Evolutionary conservation across 2,797 vertebrate genomes (phyloP), one percentile per base, ranked within the genome.

Genomic region (Malurus splendens): DNA sequence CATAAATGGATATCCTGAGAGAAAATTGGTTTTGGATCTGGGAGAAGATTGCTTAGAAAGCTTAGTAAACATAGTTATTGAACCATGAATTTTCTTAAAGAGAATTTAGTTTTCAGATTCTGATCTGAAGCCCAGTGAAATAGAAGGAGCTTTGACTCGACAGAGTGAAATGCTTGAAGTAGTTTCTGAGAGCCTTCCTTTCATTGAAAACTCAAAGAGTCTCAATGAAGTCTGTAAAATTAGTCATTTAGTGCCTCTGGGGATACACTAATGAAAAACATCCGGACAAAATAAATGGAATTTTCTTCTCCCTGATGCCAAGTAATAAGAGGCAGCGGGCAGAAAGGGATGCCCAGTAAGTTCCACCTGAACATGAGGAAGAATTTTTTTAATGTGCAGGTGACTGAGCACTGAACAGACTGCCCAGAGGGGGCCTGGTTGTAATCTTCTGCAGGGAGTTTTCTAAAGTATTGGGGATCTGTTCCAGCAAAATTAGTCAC

Each of bases 1-100:
- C 52, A 24, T 11, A 27, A 0, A 1, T 62, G 18, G 6, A 3
- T 80, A 33, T 61, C n/a, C 42, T 14, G 2, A 52, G 3, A 18
- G 28, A 39, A 42, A 86, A 59, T 12, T 32, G 4, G 9, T 66
- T 64, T 44, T 77, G 44, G 28, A 32, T 55, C 48, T 76, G n/a
- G 14, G 18, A 74, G 25, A 59, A 55, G 11, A 27, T 5, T 59
- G 1, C 20, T 8, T 47, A 33, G 36, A 14, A n/a, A 77, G 86
- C 28, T 55, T 38, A 68, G 13, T 45, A 59, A 75, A 57, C 54
- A 10, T 52, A 22, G 3, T 60, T 74, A n/a, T 23, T 67, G 42
- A 76, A 36, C 5, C 28, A 6, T 14, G 12, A 68, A 11, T 82
- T 56, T 62, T 57, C 67, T 44, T 19, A 18, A 70, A 33, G 9